Base-by-base conservation (phyloP, 2,888 invertebrate species). In the Clistopyga incitator region DNA sequence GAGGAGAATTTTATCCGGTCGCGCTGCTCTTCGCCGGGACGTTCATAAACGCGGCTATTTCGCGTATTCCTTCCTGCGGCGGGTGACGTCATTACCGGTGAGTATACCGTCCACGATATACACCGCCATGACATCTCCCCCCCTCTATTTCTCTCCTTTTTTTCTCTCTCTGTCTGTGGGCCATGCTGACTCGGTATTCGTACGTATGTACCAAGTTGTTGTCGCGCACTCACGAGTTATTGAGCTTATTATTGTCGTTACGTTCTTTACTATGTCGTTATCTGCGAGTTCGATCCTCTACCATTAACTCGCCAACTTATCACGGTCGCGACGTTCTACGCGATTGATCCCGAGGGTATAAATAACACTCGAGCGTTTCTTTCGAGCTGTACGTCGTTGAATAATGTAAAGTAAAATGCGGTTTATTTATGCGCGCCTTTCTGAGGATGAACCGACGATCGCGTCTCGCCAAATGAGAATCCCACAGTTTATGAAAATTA, bases 41-140 rank as follows among this genome's bases (percentile, higher is more conserved):
- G 88, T 89, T 91, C 86, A 86, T 89, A 89, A 77, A 76, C 77
- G 80, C 83, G 80, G 68, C 83, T 77, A 50, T 80, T 83, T 83
- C 83, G 77, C 68, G 68, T 61, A 61, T 38, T 89, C 88, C 89
- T 90, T 90, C 88, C 91, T 89, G 89, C 89, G 87, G 89, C 90
- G 89, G 91, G 90, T 91, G 90, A 90, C 91, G 90, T 90, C 91
- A 91, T 91, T 91, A 91, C 91, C 88, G 92, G 92, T 92, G 87
- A 91, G 92, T 91, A 76, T 70, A 78, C 45, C 45, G 72, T 71
- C 42, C 38, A 20, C 45, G 45, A 50, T 50, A 50, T 18, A 50
- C 13, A 25, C 23, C n/a, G 67, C 1, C 23, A 42, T 45, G 15
- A 56, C 11, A 6, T 20, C 10, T 8, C 52, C 20, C 11, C 18